phyloP scores from a whole-genome alignment of 2,888 invertebrate genomes.

The Dascillus cervinus region DNA sequence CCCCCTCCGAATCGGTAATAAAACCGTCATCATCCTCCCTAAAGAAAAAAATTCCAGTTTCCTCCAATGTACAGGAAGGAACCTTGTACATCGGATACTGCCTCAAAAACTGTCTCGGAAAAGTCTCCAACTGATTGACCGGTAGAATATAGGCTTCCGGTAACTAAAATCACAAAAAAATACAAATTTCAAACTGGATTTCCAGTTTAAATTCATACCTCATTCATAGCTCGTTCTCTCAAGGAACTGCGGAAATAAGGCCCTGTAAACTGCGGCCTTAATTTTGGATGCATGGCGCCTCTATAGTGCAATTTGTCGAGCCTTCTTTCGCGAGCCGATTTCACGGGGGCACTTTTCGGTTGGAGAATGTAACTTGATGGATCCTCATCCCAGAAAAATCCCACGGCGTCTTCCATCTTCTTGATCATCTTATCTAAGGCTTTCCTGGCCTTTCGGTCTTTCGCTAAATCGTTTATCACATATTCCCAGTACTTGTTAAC shows the following conservation, averaged over 20 bases:
- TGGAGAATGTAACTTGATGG: no score
- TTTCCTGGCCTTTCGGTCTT: constrained; percentile 10
- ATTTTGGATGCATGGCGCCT: constrained; percentile 4
- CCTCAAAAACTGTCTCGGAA: constrained; percentile 1
- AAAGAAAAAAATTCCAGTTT: no score
- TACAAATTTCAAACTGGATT: background rate
- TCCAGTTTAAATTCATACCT: background rate
- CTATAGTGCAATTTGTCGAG: constrained; percentile 4
- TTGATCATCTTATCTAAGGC: constrained; percentile 5
- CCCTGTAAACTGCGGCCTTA: background rate
- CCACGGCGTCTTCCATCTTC: constrained; percentile 4
- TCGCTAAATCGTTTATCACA: constrained; percentile 16
- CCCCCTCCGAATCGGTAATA: no score
- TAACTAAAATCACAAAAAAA: background rate
- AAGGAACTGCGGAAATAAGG: background rate
- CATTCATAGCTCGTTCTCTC: background rate
- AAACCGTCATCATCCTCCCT: no score
- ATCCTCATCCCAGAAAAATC: no score
- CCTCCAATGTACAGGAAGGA: constrained; percentile 1
- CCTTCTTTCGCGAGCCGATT: background rate
- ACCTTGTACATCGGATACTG: constrained; percentile 1
- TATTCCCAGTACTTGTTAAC: constrained; percentile 24
- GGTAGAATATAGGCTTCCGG: constrained; percentile 1
- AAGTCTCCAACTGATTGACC: background rate
- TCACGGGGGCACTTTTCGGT: background rate